Base-by-base conservation (phyloP, 2,113 vertebrate genomes). In the Rhinoderma darwinii region DNA sequence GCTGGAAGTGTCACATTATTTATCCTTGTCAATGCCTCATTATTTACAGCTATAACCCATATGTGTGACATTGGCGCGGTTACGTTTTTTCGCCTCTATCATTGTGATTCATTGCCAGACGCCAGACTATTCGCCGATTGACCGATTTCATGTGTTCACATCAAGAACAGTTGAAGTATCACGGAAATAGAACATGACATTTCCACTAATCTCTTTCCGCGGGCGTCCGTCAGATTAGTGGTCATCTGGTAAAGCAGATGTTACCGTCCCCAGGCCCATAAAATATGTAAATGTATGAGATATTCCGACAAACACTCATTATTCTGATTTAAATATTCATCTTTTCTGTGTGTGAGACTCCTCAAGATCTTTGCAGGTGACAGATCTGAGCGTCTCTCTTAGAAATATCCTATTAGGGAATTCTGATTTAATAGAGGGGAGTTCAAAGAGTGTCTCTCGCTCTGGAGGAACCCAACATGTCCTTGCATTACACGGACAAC, bases 231-330 rank as follows among this genome's bases (percentile, higher is more conserved):
- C 47, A 39, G 68, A 74, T 27, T 39, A 18, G 80, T 6, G 27
- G 61, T 54, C 82, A 56, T 74, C 82, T 54, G 82, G 47, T n/a
- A 70, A 15, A 51, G 22, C 68, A 84, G 47, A 70, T 84, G 82
- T 43, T 41, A 37, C 47, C 39, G 22, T 59, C 82, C 50, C 18
- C 50, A 27, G 66, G 82, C 82, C 74, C 35, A 30, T 32, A 22
- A 50, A 83, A 68, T 18, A 50, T 37, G 25, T 32, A 74, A 84
- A 59, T 35, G 70, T 74, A 30, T 84, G 18, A 70, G 17, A 43
- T 30, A n/a, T 35, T 70, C 43, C 20, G 9, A 18, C 39, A 35
- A 83, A 22, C 17, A 37, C 25, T 70, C 12, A 50, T 50, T 4
- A 32, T 22, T 22, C 18, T 37, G 66, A 72, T 66, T 11, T 7